Conservation (phyloP, 2,797 vertebrate species). For the Neosilurus mollespiculum region DNA sequence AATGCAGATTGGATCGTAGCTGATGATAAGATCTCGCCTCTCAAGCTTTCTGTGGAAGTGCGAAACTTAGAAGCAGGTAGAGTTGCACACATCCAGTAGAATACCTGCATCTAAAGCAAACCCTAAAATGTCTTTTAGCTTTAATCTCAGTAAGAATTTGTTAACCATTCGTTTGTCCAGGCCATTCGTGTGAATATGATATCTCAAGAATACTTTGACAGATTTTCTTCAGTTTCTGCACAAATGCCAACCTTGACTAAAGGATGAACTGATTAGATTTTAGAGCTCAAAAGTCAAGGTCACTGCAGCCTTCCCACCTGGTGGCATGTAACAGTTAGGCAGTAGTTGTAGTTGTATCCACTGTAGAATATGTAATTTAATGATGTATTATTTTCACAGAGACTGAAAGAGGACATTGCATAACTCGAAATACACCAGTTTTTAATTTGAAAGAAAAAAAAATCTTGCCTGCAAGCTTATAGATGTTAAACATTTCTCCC, state of each 20-base stretch:
- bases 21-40: slow-evolving; percentile 90
- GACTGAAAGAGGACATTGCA: not conserved
- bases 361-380: not conserved
- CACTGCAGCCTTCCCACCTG: no score
- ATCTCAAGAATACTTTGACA: no score
- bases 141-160: not conserved
- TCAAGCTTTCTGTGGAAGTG: slow-evolving; percentile 95
- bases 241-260: no score
- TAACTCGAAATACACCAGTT: not conserved
- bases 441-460: not conserved
- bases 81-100: not conserved
- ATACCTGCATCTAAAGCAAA: not conserved
- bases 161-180: not conserved
- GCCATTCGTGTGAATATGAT: no score
- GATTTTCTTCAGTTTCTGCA: no score
- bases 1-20: slow-evolving; percentile 83
- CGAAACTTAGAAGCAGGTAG: slow-evolving; percentile 90
- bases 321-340: no score
- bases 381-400: not conserved
- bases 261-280: no score
- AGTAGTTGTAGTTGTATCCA: no score
- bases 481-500: not conserved
- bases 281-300: no score
- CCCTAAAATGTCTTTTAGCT: not conserved
- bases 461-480: not conserved